phyloP scores from a whole-genome alignment of 1,140 invertebrate species.

The Kradibia gibbosae region DNA sequence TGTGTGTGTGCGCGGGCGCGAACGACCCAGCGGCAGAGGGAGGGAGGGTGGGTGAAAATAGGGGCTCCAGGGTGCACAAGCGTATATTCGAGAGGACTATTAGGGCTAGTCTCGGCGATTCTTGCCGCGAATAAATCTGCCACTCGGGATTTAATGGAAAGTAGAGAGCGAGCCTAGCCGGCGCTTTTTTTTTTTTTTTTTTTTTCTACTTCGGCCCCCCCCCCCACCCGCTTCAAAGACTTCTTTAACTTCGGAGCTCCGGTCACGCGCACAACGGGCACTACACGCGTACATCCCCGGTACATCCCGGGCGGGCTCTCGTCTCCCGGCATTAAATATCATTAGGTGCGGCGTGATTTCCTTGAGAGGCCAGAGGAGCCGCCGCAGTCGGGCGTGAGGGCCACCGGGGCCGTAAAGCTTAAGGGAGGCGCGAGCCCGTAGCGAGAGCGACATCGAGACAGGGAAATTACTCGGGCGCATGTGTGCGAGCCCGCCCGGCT shows the following conservation, averaged over 20 bases:
- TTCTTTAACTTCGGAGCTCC: not conserved
- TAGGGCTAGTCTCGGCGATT: not conserved
- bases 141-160: not conserved
- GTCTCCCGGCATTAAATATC: constrained; percentile 27
- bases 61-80: too few species aligned
- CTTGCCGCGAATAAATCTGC: not conserved
- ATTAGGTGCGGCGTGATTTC: constrained; percentile 34
- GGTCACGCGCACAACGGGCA: not conserved
- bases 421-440: not conserved
- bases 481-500: constrained; percentile 12
- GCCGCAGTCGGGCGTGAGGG: too few species aligned
- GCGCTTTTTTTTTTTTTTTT: not conserved
- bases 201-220: not conserved
- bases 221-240: not conserved
- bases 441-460: not conserved
- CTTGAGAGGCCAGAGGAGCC: not conserved
- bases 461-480: constrained; percentile 25
- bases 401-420: not conserved
- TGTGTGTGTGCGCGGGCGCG: too few species aligned
- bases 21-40: too few species aligned
- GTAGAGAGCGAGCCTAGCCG: not conserved
- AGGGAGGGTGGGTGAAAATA: too few species aligned
- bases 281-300: not conserved
- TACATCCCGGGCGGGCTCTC: not conserved
- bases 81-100: not conserved